Evolutionary conservation across 2,888 invertebrate genomes (phyloP).

Genomic region (Hypselothyrea guttata): DNA sequence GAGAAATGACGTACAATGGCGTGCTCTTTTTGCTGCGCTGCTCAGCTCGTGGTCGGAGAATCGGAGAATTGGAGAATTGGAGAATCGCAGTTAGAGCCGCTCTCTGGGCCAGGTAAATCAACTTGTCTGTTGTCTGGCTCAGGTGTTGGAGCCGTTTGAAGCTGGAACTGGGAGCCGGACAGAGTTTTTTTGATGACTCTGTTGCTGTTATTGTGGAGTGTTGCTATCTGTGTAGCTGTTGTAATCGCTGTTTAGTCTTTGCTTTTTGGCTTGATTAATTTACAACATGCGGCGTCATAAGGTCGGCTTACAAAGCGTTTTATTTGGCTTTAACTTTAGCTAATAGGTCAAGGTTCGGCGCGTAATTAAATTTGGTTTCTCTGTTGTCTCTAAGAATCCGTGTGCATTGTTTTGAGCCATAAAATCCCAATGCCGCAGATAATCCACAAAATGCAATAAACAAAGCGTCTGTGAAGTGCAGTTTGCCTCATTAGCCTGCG

Average conservation of each 20-base stretch:
- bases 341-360: conserved; percentile 64
- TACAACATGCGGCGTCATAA: conserved; percentile 50
- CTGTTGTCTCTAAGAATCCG: conserved; percentile 23
- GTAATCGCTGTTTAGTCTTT: conserved; percentile 40
- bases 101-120: conserved; percentile 63
- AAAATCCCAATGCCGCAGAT: conserved; percentile 24
- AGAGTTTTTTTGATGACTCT: conserved; percentile 56
- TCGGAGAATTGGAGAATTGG: too few relatives aligned
- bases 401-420: conserved; percentile 22
- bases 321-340: conserved; percentile 46
- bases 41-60: too few relatives aligned
- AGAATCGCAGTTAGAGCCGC: conserved; percentile 7
- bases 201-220: conserved; percentile 40
- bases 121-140: conserved; percentile 67
- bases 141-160: conserved; percentile 47
- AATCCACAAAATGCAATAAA: conserved; percentile 26
- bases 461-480: too few relatives aligned
- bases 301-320: conserved; percentile 60
- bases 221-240: conserved; percentile 24
- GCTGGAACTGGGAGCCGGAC: conserved; percentile 18
- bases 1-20: conserved; percentile 73
- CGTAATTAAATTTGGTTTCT: conserved; percentile 26
- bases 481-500: conserved; percentile 47
- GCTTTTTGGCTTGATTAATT: conserved; percentile 64
- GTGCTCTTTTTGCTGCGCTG: conserved; percentile 31